Evolutionary conservation across 2,113 vertebrate species (phyloP), one percentile per base, ranked within the genome.

Genomic region (Polyodon spathula): DNA sequence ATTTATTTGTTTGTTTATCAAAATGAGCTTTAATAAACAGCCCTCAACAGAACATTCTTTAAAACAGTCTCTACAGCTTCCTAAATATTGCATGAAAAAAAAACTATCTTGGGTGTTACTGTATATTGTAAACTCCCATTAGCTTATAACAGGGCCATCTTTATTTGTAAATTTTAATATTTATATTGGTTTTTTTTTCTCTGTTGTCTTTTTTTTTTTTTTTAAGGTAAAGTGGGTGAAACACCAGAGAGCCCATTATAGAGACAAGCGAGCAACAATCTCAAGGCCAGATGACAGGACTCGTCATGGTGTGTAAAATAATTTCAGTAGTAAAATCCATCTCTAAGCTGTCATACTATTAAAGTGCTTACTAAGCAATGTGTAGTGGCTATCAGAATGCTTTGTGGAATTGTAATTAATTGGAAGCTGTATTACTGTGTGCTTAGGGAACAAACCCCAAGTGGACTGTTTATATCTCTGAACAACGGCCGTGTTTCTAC

Each of bases 281-380:
- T 53, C 62, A 66, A 71, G 74, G 59, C 46, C 62, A 57, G 72
- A 76, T 80, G 78, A 76, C 74, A 82, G 76, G 76, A 75, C 59
- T 68, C 81, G 76, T 79, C 72, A 66, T 66, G 73, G 69, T 73
- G 69, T 0, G 61, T 78, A 75, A 70, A 75, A 64, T 75, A 75
- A 78, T 80, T 78, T 80, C 71, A 71, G 60, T 59, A 62, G 60
- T 73, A 63, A 66, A 63, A 61, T 74, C 61, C 62, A 63, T 81
- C 74, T 78, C 75, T 64, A 70, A 74, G 63, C 73, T 79, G 68
- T 76, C 76, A 77, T n/a, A 64, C 2, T 62, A 37, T 62, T 74
- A 78, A 81, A 84, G 78, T 64, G 76, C 77, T 85, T 83, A 78
- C 71, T 81, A 80, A 83, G 77, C 76, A 76, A 48, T 76, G 60